Evolutionary conservation across 2,888 invertebrate species (phyloP).

Genomic region (Orchesellides sinensis): DNA sequence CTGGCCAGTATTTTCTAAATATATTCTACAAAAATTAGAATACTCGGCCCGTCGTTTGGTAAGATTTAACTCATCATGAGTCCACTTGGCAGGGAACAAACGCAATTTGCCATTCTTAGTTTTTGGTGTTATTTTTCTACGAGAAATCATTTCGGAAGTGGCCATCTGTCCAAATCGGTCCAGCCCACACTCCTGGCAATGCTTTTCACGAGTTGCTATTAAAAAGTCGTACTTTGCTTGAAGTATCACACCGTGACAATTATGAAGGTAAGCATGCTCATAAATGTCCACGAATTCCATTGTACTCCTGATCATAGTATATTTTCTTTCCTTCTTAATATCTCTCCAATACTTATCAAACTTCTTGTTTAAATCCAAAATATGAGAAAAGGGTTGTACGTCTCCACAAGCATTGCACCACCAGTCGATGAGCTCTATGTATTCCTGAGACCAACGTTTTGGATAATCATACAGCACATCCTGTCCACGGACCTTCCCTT

Average conservation of each 20-base stretch:
- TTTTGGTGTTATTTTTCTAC: neutral
- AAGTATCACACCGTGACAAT: slow-evolving; percentile 7
- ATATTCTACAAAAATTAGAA: neutral
- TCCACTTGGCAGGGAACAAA: slow-evolving; percentile 26
- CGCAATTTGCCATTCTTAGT: neutral
- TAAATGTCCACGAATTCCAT: neutral
- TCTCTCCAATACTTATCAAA: neutral
- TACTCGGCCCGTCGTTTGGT: neutral
- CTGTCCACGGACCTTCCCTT: neutral
- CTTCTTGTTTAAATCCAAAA: slow-evolving; percentile 12
- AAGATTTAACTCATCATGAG: neutral
- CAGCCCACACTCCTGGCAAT: slow-evolving; percentile 19
- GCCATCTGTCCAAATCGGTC: neutral
- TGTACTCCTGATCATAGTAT: too few relatives aligned
- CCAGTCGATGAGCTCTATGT: slow-evolving; percentile 21
- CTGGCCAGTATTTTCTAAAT: neutral
- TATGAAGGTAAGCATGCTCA: slow-evolving; percentile 16
- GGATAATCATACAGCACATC: slow-evolving; percentile 5
- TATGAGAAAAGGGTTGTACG: neutral
- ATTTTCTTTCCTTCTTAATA: too few relatives aligned
- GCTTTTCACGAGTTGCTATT: slow-evolving; percentile 28
- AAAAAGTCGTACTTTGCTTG: slow-evolving; percentile 24
- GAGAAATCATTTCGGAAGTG: neutral
- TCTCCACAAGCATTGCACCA: slow-evolving; percentile 18
- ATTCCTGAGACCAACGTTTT: slow-evolving; percentile 15